phyloP scores from a whole-genome alignment of 2,797 vertebrate species.

The Alectoris magna region DNA sequence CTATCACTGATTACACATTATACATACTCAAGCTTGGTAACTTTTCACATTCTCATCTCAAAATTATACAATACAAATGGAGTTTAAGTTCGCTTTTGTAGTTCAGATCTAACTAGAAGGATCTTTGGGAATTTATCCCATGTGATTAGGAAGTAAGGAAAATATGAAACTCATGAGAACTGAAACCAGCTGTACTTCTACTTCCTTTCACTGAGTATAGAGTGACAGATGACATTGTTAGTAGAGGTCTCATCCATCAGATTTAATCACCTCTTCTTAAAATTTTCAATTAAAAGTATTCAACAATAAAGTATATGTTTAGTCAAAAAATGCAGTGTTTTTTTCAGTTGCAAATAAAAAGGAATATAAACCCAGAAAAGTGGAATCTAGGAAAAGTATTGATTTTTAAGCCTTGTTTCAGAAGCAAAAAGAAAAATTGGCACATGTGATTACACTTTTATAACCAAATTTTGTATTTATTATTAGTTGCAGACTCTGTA shows the following conservation, averaged over 20 bases:
- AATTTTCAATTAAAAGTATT: background rate
- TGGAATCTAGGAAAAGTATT: background rate
- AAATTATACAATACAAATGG: background rate
- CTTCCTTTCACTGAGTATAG: background rate
- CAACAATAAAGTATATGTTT: background rate
- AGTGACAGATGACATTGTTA: conserved; percentile 18
- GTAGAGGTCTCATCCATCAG: background rate
- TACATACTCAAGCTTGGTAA: background rate
- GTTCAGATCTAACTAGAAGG: conserved; percentile 10
- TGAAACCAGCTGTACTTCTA: conserved; percentile 1
- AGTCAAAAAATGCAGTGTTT: background rate
- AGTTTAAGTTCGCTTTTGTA: background rate
- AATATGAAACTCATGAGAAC: conserved; percentile 10
- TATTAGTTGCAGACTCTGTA: background rate
- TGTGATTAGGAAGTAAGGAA: conserved; percentile 30
- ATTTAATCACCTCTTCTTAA: conserved; percentile 26
- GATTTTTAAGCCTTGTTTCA: background rate
- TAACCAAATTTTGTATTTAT: background rate
- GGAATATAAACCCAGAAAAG: background rate
- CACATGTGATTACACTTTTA: background rate
- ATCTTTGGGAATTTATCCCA: background rate
- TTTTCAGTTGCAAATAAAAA: background rate
- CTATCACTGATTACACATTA: too few relatives aligned
- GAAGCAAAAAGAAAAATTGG: background rate
- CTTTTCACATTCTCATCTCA: background rate